Evolutionary conservation across 2,797 vertebrate species (phyloP), one percentile per base, ranked within the genome.

Genomic region (Zalophus californianus): DNA sequence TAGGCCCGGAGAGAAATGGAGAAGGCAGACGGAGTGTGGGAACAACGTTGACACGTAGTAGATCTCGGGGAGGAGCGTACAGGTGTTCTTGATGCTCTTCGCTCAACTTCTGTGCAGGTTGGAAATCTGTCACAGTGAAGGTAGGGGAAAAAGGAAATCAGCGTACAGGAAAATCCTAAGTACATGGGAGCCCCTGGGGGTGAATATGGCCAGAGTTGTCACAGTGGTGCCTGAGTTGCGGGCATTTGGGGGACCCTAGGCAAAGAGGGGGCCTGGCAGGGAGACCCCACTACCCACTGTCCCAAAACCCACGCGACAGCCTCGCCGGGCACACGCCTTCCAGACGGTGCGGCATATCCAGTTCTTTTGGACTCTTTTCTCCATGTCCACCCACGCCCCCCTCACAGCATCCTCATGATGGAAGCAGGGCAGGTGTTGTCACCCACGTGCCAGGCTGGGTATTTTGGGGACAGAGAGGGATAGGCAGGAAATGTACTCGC

Each of bases 361-460:
- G 21, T 18, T 15, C 60, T 27, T 38, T 29, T 32, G 10, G 10
- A 16, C 18, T 4, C 1, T 20, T 21, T 16, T 13, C 80, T 38
- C 7, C 50, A 2, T 18, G 64, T 25, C 64, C 1, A 0, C 3
- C 56, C 54, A 4, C 0, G 13, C 23, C 8, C 7, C 50, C 18
- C 21, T 32, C 13, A 16, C 38, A 50, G 68, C 70, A 1, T n/a
- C 38, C 32, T 27, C 32, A 0, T 1, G 60, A 38, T 0, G 35
- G 10, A 23, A 23, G 50, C 78, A 16, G 60, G 60, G 56, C 23
- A 14, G 58, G 35, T 18, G 54, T 6, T 16, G 2, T 16, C 32
- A 15, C 0, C 66, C 9, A 0, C 7, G 0, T 7, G 60, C 38
- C 35, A 13, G 44, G 35, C 89, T 72, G 62, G 35, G 44, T 29